These are phyloP conservation scores for Oscheius sp. DNA, from an alignment of 2,888 invertebrate genomes.

Conservation along the genomic window DNA sequence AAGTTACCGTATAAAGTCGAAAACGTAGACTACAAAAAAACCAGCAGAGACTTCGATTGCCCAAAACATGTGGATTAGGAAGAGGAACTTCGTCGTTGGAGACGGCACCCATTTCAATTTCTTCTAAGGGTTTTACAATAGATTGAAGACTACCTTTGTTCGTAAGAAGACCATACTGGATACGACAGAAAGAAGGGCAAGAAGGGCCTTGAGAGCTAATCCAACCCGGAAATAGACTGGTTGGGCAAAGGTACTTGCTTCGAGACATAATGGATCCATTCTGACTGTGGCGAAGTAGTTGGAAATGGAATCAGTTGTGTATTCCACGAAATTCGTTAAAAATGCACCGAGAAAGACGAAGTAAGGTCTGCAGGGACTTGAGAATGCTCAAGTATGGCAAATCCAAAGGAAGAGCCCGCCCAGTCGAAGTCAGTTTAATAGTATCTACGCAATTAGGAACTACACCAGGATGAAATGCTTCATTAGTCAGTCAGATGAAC, in stretches of 20 bases:
- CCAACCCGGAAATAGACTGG: neutral
- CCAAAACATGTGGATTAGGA: slow-evolving; percentile 17
- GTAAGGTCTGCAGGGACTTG: no score
- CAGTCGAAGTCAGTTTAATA: neutral
- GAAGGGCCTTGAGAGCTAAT: neutral
- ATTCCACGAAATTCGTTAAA: no score
- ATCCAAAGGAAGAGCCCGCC: neutral
- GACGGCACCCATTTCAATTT: neutral
- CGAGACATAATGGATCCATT: slow-evolving; percentile 11
- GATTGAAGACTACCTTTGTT: neutral
- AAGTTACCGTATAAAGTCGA: neutral
- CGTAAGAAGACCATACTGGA: neutral
- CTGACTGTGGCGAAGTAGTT: neutral
- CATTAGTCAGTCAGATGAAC: no score
- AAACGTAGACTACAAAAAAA: slow-evolving; percentile 2
- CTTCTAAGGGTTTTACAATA: neutral
- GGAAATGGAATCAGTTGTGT: neutral
- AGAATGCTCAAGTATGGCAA: neutral
- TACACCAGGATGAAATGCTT: no score
- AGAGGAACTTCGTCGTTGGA: neutral
- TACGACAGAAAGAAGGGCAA: neutral
- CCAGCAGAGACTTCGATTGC: slow-evolving; percentile 9
- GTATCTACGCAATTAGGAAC: no score
- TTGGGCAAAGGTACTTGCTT: neutral
- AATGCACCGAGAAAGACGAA: no score